These are phyloP conservation scores for Drosophila cognata DNA, from an alignment of 2,888 invertebrate genomes.

Conservation along the genomic window DNA sequence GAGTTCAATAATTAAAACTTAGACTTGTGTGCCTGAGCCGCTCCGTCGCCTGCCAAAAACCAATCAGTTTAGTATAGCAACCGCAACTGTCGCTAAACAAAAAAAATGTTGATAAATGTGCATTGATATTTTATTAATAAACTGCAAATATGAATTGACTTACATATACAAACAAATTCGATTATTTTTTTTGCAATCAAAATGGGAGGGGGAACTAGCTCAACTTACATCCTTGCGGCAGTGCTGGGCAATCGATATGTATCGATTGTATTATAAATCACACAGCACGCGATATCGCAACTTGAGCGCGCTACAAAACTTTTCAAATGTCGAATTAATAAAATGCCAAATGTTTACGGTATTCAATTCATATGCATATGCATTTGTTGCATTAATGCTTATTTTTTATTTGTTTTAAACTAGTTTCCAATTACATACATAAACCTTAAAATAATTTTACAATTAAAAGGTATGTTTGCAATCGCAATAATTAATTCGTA, in stretches of 20 bases:
- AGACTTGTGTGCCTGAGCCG: constrained; percentile 35
- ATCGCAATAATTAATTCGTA: constrained; percentile 53
- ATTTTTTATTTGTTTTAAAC: constrained; percentile 57
- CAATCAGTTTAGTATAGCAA: constrained; percentile 23
- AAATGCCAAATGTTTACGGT: constrained; percentile 9
- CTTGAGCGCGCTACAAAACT: not conserved
- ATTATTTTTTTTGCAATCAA: not conserved
- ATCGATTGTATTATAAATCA: not conserved
- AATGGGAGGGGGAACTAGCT: not conserved
- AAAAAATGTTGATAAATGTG: not conserved
- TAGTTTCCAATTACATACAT: constrained; percentile 62
- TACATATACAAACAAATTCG: not conserved
- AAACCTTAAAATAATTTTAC: constrained; percentile 55
- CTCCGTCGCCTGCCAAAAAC: not conserved
- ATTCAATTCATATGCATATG: constrained; percentile 34
- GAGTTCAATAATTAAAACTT: constrained; percentile 7
- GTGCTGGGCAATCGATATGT: constrained; percentile 1
- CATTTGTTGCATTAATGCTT: constrained; percentile 42
- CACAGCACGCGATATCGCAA: not conserved
- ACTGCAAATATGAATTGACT: constrained; percentile 22
- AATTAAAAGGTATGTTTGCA: constrained; percentile 55
- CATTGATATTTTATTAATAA: constrained; percentile 39
- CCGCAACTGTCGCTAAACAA: constrained; percentile 9
- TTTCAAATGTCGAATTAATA: not conserved
- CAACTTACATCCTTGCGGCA: not conserved